Base-by-base conservation (phyloP, 2,797 vertebrate genomes). In the Sternarchorhynchus goeldii region DNA sequence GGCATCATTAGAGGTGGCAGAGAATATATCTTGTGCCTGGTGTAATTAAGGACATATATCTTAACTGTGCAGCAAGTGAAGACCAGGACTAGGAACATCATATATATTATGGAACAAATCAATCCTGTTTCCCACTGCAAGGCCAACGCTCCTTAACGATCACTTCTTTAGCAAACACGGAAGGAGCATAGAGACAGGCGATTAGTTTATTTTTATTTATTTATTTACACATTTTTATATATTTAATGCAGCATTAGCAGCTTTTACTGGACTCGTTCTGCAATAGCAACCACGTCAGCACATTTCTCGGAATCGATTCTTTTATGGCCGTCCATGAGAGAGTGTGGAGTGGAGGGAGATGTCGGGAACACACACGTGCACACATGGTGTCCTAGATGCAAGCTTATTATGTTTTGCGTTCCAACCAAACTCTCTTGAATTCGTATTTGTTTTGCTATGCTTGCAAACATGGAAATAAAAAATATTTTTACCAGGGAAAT, bases 201-300 rank as follows among this genome's bases (percentile, higher is more conserved):
- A 50, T 50, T 50, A 50, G 16, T 50, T 50, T 50, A 50, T 50
- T 50, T 50, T 50, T 12, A 50, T 50, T 10, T 12, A 50, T 50
- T 50, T 50, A 50, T 50, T 50, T 50, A 50, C 45, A 50, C 8
- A 3, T 41, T 7, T 50, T 50, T 50, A 50, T 50, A 12, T 50
- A 50, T 50, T 50, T 50, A 12, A 50, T 50, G 45, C 45, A 50
- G 45, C 45, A 50, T 50, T 50, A 12, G 45, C 45, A 12, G 39
- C 10, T 14, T 50, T 50, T 50, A 1, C 45, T 50, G 45, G 12
- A 12, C 41, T 8, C 12, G 41, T 12, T 45, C 41, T 2, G 41
- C 79, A 65, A 34, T 59, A 77, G 53, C n/a, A 60, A 58, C 75
- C 66, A 65, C 45, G 20, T 78, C 79, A 78, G 65, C 65, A 66